phyloP scores from a whole-genome alignment of 1,140 invertebrate genomes.

The Neuroterus valhalla region DNA sequence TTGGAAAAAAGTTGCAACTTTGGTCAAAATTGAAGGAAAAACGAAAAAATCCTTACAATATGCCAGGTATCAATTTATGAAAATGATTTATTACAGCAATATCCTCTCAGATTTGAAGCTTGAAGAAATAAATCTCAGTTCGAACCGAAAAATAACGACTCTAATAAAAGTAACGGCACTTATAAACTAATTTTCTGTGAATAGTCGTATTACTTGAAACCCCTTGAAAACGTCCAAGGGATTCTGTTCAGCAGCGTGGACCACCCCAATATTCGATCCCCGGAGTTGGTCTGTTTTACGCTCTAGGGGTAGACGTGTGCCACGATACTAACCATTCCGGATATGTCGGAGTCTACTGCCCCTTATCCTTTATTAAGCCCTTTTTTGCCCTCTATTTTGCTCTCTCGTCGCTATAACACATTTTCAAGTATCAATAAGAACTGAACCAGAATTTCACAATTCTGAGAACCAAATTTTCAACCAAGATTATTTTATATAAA shows the following conservation, averaged over 20 bases:
- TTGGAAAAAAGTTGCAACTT: no score
- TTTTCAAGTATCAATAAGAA: conserved; percentile 11
- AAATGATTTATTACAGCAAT: no score
- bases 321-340: conserved; percentile 49
- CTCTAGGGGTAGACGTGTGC: background rate
- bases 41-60: no score
- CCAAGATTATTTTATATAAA: no score
- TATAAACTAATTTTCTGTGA: no score
- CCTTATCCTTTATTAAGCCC: background rate
- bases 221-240: background rate
- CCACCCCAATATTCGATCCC: background rate
- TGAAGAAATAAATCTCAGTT: no score
- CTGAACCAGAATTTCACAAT: background rate
- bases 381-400: background rate
- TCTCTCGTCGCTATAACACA: background rate
- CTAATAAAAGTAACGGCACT: no score
- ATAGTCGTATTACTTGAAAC: conserved; percentile 3
- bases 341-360: conserved; percentile 42
- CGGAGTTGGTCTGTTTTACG: background rate
- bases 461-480: conserved; percentile 17
- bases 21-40: no score
- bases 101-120: no score
- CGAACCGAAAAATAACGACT: no score
- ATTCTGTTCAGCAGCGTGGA: background rate
- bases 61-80: no score